Base-by-base conservation (phyloP, 2,113 vertebrate species). In the Pteruthius melanotis region DNA sequence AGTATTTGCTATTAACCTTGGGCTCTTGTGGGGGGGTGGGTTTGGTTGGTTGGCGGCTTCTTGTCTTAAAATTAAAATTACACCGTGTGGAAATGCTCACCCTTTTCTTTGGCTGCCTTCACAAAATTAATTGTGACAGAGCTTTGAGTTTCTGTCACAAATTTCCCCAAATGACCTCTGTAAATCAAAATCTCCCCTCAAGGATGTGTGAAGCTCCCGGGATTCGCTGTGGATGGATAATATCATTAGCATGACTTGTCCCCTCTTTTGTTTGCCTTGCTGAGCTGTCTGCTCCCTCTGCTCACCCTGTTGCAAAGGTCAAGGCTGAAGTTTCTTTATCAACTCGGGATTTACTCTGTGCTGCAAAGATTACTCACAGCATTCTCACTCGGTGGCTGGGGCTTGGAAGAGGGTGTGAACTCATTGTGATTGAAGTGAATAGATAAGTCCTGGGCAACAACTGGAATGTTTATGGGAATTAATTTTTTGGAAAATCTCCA, bases 221-320 rank as follows among this genome's bases (percentile, higher is more conserved):
- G 79, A 42, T 45, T 70, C 0, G 0, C 35, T 59, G 64, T 9
- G 65, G 79, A 16, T 50, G 81, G 83, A 42, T 16, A 20, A 24
- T 30, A 23, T 49, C 49, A 30, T 82, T 52, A 42, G 44, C 65
- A 44, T 42, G 86, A 52, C 79, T 59, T 64, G 76, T 50, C 20
- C 14, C 11, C 68, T 70, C 47, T 61, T 87, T 80, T 78, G 70
- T 86, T 91, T 83, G 47, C 83, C 33, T 70, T 15, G 7, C 49
- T 14, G 61, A 45, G 66, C 27, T 50, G 49, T 53, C 77, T 83
- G 60, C 57, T 79, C 76, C 76, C 63, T 52, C 85, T 59, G 47
- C 57, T 49, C 87, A 79, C 53, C 50, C 70, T 14, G 37, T 77
- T 35, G 83, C 90, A 96, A 89, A 93, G 88, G 92, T 93, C 95